Conservation (phyloP, 2,113 vertebrate species). For the Cariama cristata region DNA sequence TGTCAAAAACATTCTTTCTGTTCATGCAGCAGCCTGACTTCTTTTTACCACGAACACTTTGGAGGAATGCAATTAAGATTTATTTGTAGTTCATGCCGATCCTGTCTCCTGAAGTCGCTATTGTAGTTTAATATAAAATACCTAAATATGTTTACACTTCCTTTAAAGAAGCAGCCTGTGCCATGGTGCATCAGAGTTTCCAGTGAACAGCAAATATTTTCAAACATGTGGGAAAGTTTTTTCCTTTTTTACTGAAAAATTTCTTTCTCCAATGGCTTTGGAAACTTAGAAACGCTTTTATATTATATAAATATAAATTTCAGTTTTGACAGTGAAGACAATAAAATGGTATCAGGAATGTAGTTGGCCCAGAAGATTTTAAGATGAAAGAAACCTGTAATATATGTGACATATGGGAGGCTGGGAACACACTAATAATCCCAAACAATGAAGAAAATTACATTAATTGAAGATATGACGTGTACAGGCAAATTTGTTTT, state of each 20-base stretch:
- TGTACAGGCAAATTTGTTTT: slow-evolving; percentile 37
- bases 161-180: background rate
- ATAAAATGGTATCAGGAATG: slow-evolving; percentile 64
- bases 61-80: background rate
- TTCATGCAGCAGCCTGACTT: background rate
- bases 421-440: slow-evolving; percentile 56
- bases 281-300: background rate
- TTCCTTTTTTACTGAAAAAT: background rate
- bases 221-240: accelerated
- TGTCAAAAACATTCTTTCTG: background rate
- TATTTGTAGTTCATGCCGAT: background rate
- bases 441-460: slow-evolving; percentile 65
- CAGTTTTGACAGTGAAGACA: background rate
- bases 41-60: background rate
- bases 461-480: slow-evolving; percentile 65
- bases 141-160: background rate
- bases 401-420: background rate
- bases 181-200: background rate
- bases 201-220: background rate
- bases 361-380: background rate
- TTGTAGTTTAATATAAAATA: background rate
- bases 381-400: slow-evolving; percentile 68
- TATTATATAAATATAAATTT: background rate
- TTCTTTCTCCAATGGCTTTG: background rate
- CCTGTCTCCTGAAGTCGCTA: background rate